Conservation (phyloP, 1,140 invertebrate genomes). For the Pentalonia nigronervosa region DNA sequence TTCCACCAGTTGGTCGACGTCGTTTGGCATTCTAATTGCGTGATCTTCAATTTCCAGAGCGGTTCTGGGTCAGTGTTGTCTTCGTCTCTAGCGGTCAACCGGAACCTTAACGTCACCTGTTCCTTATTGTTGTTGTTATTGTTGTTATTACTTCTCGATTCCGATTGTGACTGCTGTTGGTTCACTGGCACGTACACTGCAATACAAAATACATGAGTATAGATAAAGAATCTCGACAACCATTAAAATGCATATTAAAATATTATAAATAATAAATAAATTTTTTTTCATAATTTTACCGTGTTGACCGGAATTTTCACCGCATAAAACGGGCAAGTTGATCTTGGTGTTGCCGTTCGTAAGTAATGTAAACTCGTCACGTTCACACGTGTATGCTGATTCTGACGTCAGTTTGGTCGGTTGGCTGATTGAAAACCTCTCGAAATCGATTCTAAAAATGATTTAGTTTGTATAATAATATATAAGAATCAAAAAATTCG, state of each 20-base stretch:
- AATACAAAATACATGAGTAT: not conserved
- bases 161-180: not conserved
- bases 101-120: slow-evolving; percentile 16
- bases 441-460: slow-evolving; percentile 41
- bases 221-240: not conserved
- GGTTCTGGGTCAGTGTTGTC: not conserved
- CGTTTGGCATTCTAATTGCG: slow-evolving; percentile 44
- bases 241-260: not conserved
- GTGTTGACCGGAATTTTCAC: slow-evolving; percentile 52
- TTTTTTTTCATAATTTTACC: slow-evolving; percentile 30
- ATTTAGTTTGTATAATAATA: not conserved
- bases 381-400: slow-evolving; percentile 37
- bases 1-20: slow-evolving; percentile 53
- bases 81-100: slow-evolving; percentile 25
- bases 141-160: not conserved
- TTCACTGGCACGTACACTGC: slow-evolving; percentile 32
- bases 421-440: slow-evolving; percentile 37
- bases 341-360: slow-evolving; percentile 21
- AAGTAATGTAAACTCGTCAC: slow-evolving; percentile 36
- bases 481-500: not conserved
- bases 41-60: slow-evolving; percentile 43
- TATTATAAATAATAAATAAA: not conserved
- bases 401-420: not conserved
- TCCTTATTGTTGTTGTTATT: slow-evolving; percentile 18
- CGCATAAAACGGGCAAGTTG: slow-evolving; percentile 26